phyloP scores from a whole-genome alignment of 2,888 invertebrate species.

The Leptopilina myrica region DNA sequence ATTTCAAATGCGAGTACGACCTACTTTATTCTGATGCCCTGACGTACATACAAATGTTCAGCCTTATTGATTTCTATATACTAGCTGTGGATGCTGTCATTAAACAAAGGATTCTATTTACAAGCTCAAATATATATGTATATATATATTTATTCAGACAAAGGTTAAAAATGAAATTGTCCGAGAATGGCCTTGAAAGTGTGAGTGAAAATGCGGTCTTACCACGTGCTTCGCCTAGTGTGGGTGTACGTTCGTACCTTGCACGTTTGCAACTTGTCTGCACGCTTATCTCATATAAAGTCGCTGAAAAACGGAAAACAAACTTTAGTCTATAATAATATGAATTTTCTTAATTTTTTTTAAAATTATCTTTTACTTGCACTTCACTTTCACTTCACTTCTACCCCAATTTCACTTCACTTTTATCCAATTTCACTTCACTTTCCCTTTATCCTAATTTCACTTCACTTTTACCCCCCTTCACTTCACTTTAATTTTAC shows the following conservation, averaged over 20 bases:
- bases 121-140: background rate
- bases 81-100: slow-evolving; percentile 30
- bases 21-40: slow-evolving; percentile 55
- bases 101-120: slow-evolving; percentile 25
- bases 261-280: background rate
- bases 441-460: too few relatives aligned
- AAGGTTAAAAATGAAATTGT: background rate
- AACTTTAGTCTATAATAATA: too few relatives aligned
- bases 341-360: too few relatives aligned
- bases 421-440: too few relatives aligned
- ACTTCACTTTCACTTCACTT: too few relatives aligned
- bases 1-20: slow-evolving; percentile 50
- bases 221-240: background rate
- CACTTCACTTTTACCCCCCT: too few relatives aligned
- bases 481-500: too few relatives aligned
- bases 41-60: slow-evolving; percentile 50
- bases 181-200: background rate
- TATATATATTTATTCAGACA: background rate
- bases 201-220: background rate
- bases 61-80: slow-evolving; percentile 46
- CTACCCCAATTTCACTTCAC: too few relatives aligned
- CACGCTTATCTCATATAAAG: too few relatives aligned
- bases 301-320: too few relatives aligned
- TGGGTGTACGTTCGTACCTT: background rate
- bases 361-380: too few relatives aligned